Evolutionary conservation across 1,140 invertebrate genomes (phyloP), one percentile per base, ranked within the genome.

Genomic region (Drepana arcuata): DNA sequence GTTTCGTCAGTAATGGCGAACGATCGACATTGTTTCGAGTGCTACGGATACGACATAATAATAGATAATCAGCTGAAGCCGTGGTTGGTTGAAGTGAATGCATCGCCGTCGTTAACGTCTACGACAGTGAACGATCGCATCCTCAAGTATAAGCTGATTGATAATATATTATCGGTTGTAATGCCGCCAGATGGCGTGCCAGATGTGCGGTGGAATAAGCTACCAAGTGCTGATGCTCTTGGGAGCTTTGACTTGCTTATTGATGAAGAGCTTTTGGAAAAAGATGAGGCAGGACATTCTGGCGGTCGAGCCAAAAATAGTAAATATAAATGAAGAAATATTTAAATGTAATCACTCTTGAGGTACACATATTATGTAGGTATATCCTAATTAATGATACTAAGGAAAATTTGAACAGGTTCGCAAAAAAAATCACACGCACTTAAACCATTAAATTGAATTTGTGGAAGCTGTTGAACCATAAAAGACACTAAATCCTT

Each of bases 101-200:
- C 96, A 0, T 98, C 96, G 0, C 96, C 97, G 0, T 97, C 96
- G 0, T 71, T 98, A 1, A 95, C 94, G 2, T 96, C 95, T 0
- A 99, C 96, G 0, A 99, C 96, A 0, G 93, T 95, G 0, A 97
- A 95, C 71, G 97, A 99, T 75, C 86, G 96, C 52, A 97, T 98
- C 57, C 86, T 98, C 41, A 99, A 99, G 67, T 95, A 97, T 60
- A 97, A 96, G 84, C 78, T 99, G 7, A 96, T 99, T 38, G 95
- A 96, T 61, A 97, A 98, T 74, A 95, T 97, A 39, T 84, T 98
- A 28, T 95, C 95, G 14, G 91, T 98, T 27, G 93, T 98, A 0
- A 64, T 98, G 15, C 95, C 95, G 1, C 90, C 94, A 0, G 93
- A 93, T 59, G 94, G 96, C 28, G 85, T 95, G 7, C 95, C 95